phyloP scores from a whole-genome alignment of 2,888 invertebrate species.

The Parochlus steinenii region DNA sequence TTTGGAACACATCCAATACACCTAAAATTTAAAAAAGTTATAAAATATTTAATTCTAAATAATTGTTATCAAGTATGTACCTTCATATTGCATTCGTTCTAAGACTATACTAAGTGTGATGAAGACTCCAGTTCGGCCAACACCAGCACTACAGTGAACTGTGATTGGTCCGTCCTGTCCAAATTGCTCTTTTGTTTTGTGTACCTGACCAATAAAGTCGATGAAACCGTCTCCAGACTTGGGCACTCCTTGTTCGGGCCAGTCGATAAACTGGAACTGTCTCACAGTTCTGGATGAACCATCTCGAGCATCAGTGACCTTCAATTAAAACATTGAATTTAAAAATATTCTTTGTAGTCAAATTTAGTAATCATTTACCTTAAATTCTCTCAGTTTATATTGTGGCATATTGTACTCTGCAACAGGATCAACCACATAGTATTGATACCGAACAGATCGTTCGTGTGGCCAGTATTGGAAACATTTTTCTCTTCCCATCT shows the following conservation, averaged over 20 bases:
- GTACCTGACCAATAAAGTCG: slow-evolving; percentile 98
- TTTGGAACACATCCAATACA: slow-evolving; percentile 98
- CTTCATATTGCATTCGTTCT: slow-evolving; percentile 98
- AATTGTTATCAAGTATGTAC: too few species aligned
- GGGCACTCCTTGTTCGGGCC: slow-evolving; percentile 94
- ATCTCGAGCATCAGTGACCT: slow-evolving; percentile 92
- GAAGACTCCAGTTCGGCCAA: slow-evolving; percentile 96
- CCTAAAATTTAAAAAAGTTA: too few species aligned
- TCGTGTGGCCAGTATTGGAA: slow-evolving; percentile 99
- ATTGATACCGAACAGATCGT: slow-evolving; percentile 90
- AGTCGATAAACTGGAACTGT: slow-evolving; percentile 93
- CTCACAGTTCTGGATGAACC: slow-evolving; percentile 89
- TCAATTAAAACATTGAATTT: neutral
- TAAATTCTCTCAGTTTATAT: slow-evolving; percentile 96
- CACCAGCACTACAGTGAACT: slow-evolving; percentile 97
- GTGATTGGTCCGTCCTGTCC: slow-evolving; percentile 99
- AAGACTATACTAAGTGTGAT: slow-evolving; percentile 94
- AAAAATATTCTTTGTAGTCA: neutral
- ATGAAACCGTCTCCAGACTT: slow-evolving; percentile 98
- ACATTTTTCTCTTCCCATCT: slow-evolving; percentile 99
- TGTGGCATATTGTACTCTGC: slow-evolving; percentile 99
- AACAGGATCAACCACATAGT: slow-evolving; percentile 96
- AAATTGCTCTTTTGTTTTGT: slow-evolving; percentile 99
- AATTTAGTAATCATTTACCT: slow-evolving; percentile 36
- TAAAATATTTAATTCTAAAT: too few species aligned